A percentile compares a stretch with the other conserved stretches of the same genome.
These are phyloP conservation scores for Drosophila acutilabella DNA, from an alignment of 2,888 invertebrate species.

Conservation along the genomic window DNA sequence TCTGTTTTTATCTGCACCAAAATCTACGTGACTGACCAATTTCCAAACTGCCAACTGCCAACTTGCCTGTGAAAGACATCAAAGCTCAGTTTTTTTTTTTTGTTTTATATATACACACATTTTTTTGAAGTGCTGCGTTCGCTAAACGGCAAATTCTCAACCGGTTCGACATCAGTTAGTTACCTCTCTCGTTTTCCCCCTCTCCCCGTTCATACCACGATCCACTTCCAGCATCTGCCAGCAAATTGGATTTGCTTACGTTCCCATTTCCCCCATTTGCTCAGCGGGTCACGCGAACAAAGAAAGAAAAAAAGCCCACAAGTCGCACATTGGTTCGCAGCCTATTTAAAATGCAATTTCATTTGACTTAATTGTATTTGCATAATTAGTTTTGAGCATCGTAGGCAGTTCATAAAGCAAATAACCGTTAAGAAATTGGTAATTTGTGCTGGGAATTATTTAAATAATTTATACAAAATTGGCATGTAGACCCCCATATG, in stretches of 20 bases:
- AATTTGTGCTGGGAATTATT: background rate
- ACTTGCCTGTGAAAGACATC: constrained; percentile 13
- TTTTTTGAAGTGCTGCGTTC: constrained; percentile 11
- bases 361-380: constrained; percentile 1
- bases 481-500: too few relatives aligned
- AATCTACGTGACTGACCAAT: constrained; percentile 49
- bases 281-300: constrained; percentile 54
- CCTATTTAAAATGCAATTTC: constrained; percentile 5
- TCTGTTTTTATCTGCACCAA: constrained; percentile 37
- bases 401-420: too few relatives aligned
- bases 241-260: constrained; percentile 60
- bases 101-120: background rate
- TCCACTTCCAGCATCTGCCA: constrained; percentile 31
- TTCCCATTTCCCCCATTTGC: constrained; percentile 49
- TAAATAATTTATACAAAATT: background rate
- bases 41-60: background rate
- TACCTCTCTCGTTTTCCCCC: background rate
- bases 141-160: constrained; percentile 42
- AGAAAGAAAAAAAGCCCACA: constrained; percentile 45
- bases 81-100: constrained; percentile 26
- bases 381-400: background rate
- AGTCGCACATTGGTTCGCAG: constrained; percentile 45
- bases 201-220: background rate
- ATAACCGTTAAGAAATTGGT: background rate
- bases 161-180: constrained; percentile 41